A percentile compares a stretch with the other conserved stretches of the same genome.
These are phyloP conservation scores for Pentamera pediparva DNA, from an alignment of 53 echinoderm and acorn worm species.

Conservation along the genomic window DNA sequence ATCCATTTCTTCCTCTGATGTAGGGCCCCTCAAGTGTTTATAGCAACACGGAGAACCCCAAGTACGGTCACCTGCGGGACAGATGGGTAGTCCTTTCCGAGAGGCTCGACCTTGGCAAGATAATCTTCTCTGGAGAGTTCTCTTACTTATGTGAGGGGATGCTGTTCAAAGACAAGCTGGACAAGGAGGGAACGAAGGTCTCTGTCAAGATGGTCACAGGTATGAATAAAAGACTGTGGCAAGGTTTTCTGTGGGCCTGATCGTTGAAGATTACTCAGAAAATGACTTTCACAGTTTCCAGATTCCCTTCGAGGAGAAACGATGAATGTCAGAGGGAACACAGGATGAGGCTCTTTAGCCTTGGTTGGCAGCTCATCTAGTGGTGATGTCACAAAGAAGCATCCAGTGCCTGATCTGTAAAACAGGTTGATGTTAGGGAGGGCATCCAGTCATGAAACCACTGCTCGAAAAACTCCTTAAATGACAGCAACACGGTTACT, in stretches of 20 bases:
- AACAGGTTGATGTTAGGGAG: too few relatives aligned
- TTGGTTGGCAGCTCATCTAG: too few relatives aligned
- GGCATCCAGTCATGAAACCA: too few relatives aligned
- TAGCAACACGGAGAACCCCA: slow-evolving; percentile 27
- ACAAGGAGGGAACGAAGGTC: slow-evolving; percentile 49
- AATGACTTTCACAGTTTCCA: neutral
- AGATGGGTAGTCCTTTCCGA: slow-evolving; percentile 70
- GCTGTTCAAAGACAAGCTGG: slow-evolving; percentile 33
- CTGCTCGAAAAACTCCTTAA: too few relatives aligned
- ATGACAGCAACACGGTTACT: too few relatives aligned
- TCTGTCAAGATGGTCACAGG: slow-evolving; percentile 79
- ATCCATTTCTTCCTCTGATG: too few relatives aligned
- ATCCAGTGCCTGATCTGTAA: too few relatives aligned
- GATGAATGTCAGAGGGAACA: too few relatives aligned
- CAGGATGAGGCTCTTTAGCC: too few relatives aligned
- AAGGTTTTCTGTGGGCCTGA: neutral
- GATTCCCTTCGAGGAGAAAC: too few relatives aligned
- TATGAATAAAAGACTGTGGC: neutral
- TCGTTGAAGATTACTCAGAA: neutral
- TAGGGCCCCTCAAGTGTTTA: slow-evolving; percentile 41
- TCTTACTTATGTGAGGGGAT: slow-evolving; percentile 85
- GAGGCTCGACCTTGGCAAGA: slow-evolving; percentile 65
- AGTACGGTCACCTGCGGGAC: slow-evolving; percentile 59
- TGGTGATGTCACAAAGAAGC: too few relatives aligned
- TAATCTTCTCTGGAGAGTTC: slow-evolving; percentile 83